These are phyloP conservation scores for Oceanodroma leucorhoa DNA, from an alignment of 2,797 vertebrate genomes.

Conservation along the genomic window DNA sequence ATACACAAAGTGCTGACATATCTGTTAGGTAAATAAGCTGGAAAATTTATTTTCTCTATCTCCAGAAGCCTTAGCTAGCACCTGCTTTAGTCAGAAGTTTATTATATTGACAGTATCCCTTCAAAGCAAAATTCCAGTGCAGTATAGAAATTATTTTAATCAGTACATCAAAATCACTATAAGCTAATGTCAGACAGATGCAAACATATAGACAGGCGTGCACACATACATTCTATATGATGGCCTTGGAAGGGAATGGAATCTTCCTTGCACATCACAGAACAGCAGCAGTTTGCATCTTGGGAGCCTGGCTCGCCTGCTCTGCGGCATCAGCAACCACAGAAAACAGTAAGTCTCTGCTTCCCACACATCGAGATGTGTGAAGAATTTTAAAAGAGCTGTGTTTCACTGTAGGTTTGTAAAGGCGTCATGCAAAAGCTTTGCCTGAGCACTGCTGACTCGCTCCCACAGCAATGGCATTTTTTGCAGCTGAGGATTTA, in stretches of 20 bases:
- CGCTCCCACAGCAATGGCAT: background rate
- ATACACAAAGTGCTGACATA: background rate
- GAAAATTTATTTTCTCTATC: background rate
- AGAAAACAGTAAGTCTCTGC: background rate
- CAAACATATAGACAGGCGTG: background rate
- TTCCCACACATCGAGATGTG: background rate
- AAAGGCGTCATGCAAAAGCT: background rate
- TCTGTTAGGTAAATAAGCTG: background rate
- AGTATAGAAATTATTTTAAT: background rate
- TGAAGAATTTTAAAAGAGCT: background rate
- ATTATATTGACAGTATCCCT: background rate
- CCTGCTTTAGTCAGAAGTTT: background rate
- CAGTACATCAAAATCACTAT: background rate
- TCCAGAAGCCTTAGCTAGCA: background rate
- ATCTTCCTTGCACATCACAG: background rate
- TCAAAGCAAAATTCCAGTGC: background rate
- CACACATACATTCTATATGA: background rate
- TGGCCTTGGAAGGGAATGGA: background rate
- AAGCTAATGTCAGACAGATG: background rate
- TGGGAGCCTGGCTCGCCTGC: background rate
- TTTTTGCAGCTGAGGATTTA: background rate
- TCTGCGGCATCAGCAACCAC: background rate
- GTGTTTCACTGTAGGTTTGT: background rate
- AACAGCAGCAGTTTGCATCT: background rate
- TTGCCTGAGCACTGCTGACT: background rate